Evolutionary conservation across 2,797 vertebrate species (phyloP).

Genomic region (Mormyrops boulengeri): DNA sequence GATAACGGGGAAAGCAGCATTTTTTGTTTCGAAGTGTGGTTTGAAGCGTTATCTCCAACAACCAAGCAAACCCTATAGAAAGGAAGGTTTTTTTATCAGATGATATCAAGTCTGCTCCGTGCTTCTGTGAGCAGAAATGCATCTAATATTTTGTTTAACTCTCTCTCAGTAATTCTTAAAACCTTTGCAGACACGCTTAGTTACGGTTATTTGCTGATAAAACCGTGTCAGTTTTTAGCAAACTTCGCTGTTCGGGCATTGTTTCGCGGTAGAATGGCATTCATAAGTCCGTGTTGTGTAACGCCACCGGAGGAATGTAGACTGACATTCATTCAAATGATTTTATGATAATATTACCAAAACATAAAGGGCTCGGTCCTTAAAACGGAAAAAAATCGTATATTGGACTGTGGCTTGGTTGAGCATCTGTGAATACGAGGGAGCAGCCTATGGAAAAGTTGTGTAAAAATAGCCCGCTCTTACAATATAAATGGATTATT

Average conservation of each 20-base stretch:
- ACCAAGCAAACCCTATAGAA: background rate
- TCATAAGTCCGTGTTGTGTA: background rate
- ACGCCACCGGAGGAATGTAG: background rate
- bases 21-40: background rate
- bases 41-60: background rate
- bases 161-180: background rate
- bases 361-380: background rate
- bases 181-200: background rate
- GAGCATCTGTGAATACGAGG: background rate
- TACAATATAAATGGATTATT: background rate
- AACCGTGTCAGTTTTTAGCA: background rate
- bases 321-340: background rate
- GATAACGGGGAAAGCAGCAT: background rate
- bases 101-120: background rate
- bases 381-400: background rate
- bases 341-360: background rate
- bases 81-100: background rate
- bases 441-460: constrained; percentile 2
- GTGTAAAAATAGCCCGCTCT: background rate
- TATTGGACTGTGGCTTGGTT: background rate
- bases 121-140: background rate
- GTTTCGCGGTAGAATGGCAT: background rate
- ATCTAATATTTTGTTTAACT: background rate
- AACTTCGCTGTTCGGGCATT: background rate
- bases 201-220: background rate